Base-by-base conservation (phyloP, 2,888 invertebrate genomes). In the Drosophila rubida region DNA sequence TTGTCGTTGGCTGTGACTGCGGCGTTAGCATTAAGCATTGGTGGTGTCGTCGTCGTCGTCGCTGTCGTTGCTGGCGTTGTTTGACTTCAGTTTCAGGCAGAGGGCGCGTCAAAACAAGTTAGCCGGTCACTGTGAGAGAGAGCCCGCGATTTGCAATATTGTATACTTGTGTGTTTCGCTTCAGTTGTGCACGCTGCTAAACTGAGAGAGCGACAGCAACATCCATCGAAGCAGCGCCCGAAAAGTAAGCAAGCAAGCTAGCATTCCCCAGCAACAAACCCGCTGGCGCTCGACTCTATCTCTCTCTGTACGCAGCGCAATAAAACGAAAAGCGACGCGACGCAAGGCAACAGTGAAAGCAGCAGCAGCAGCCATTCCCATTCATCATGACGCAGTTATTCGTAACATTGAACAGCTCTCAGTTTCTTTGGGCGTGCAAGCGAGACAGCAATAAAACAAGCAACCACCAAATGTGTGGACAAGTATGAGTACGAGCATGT, bases 31-130 rank as follows among this genome's bases (percentile, higher is more conserved):
- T 58, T 67, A 57, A 44, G 61, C 77, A 58, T 27, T 59, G 60
- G 58, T 30, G 30, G 65, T 54, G 22, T 9, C 8, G 16, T 41
- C 48, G 67, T 58, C 23, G 53, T 64, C 53, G 73, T 55, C 46
- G 51, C 54, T 35, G 55, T 25, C 39, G 32, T 30, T 4, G 22
- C 39, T 49, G 51, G 57, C 46, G 54, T 16, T 45, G 30, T 59
- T 57, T 48, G 32, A 59, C 35, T 50, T 55, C 46, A 46, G 51
- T 53, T 55, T 59, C 35, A 53, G 16, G 63, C 58, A 78, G 78
- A 74, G 75, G 78, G 75, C 78, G 75, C 75, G 78, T 78, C 75
- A 69, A 74, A 78, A 64, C 78, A 71, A 78, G 68, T 67, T 65
- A 41, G 30, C 37, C 25, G 50, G 22, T 32, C 37, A 41, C 42